Base-by-base conservation (phyloP, 2,797 vertebrate genomes). In the Mallotus villosus region DNA sequence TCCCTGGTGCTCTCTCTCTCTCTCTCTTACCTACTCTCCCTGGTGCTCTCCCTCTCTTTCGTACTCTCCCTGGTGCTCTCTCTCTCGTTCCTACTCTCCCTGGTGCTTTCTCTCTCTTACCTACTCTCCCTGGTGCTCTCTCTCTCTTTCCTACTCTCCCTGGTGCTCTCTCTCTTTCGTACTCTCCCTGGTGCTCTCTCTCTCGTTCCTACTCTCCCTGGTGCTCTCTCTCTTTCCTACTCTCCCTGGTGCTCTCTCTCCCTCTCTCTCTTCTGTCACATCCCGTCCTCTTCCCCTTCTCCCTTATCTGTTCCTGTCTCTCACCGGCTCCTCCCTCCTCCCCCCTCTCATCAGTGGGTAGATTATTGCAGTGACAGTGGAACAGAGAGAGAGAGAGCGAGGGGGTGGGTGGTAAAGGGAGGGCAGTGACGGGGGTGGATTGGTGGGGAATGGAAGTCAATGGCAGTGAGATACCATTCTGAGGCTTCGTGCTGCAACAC, bases 361-460 rank as follows among this genome's bases (percentile, higher is more conserved):
- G 62, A 64, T 80, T 79, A 79, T 60, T 78, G 68, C 60, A 58
- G 21, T 11, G 32, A 74, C 78, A 70, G 60, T 63, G 46, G 27
- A 34, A 32, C 17, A 24, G 32, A 19, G 32, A 74, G 21, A 75
- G 68, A 41, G 58, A 66, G 32, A 7, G 32, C 4, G 29, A 27
- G 37, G 9, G 37, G 37, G 37, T 9, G 37, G 37, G 37, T 2
- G 37, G 37, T 9, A 37, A 25, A 2, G 49, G 59, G 11, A 34
- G 27, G 32, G 57, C 21, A 60, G 21, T 70, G 58, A 12, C 37
- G 67, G 27, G 27, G 2, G 27, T 27, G 27, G 27, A 27, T 27
- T 27, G 27, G 27, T 27, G 27, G 27, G 27, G 27, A 27, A 49
- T 7, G 22, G 22, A 49, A 22, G 53, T 14, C 41, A 49, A 8